Percentiles rank a stretch among this genome's conserved stretches.
phyloP scores from a whole-genome alignment of 2,113 vertebrate genomes.

The western clawed frog (Xenopus tropicalis) region DNA sequence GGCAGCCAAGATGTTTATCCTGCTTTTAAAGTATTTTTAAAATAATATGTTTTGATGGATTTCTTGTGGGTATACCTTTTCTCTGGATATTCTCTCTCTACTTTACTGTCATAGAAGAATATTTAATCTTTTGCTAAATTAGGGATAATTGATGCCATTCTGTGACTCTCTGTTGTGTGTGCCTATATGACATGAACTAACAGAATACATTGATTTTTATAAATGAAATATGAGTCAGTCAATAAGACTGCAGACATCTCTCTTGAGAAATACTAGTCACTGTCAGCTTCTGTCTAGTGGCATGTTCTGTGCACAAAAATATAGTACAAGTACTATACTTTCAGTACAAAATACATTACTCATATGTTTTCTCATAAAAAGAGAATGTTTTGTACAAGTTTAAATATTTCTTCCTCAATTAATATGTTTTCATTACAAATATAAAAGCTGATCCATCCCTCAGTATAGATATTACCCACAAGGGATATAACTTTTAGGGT shows the following conservation, averaged over 20 bases:
- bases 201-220: conserved; percentile 21
- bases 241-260: conserved; percentile 20
- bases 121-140: background rate
- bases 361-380: too few relatives aligned
- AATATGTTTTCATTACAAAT: too few relatives aligned
- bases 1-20: background rate
- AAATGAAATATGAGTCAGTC: conserved; percentile 12
- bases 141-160: background rate
- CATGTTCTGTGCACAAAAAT: background rate
- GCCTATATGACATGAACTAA: background rate
- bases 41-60: too few relatives aligned
- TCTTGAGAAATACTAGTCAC: conserved; percentile 5
- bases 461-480: too few relatives aligned
- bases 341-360: too few relatives aligned
- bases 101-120: background rate
- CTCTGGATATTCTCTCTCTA: background rate
- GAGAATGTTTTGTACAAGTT: too few relatives aligned
- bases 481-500: too few relatives aligned
- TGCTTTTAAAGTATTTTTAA: too few relatives aligned
- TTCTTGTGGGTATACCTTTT: background rate
- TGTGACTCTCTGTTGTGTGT: background rate
- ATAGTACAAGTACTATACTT: too few relatives aligned
- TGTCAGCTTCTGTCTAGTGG: conserved; percentile 10
- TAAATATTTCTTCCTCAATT: too few relatives aligned
- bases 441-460: too few relatives aligned